Evolutionary conservation across 2,888 invertebrate genomes (phyloP).

Genomic region (Lasioglossum vierecki): DNA sequence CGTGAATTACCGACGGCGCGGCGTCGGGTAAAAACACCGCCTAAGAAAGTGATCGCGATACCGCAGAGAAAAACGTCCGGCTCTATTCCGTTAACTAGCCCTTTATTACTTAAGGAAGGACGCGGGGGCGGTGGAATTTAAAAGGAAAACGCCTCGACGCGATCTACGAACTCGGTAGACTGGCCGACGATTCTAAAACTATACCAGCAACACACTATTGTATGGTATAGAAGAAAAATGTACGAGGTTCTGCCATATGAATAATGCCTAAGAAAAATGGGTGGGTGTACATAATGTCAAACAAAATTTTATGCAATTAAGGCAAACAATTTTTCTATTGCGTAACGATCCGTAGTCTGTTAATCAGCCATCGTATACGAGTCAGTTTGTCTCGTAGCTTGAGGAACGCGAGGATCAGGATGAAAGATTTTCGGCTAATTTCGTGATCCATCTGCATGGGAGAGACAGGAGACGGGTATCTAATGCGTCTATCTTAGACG

Average conservation of each 20-base stretch:
- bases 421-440: background rate
- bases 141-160: too few species aligned
- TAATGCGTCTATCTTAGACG: background rate
- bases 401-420: background rate
- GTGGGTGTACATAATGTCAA: too few species aligned
- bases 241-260: too few species aligned
- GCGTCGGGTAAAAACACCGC: background rate
- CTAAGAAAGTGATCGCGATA: constrained; percentile 8
- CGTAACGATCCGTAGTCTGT: background rate
- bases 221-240: too few species aligned
- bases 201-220: too few species aligned
- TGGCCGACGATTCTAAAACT: too few species aligned
- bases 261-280: too few species aligned
- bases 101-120: background rate
- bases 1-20: background rate
- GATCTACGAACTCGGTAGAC: too few species aligned
- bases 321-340: too few species aligned
- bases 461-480: background rate
- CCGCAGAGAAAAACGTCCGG: background rate
- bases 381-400: background rate
- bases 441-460: background rate
- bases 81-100: background rate
- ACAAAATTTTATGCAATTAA: too few species aligned
- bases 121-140: background rate
- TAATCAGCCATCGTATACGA: background rate